A percentile compares a stretch with the other conserved stretches of the same genome.
phyloP scores from a whole-genome alignment of 2,113 vertebrate species.

The Malurus alboscapulatus region DNA sequence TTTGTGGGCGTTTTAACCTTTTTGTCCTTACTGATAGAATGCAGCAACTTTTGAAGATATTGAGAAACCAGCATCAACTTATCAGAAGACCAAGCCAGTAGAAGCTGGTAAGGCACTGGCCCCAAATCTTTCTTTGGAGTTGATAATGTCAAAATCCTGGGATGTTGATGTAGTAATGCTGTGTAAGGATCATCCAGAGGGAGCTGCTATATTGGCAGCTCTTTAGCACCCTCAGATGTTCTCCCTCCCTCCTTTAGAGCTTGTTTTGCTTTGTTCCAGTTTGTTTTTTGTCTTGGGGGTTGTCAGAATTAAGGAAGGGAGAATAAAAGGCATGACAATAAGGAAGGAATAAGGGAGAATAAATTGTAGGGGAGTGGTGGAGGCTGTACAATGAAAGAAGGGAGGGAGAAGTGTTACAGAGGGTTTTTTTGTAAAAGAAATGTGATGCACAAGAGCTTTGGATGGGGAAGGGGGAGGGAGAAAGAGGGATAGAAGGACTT shows the following conservation, averaged over 20 bases:
- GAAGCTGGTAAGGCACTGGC: conserved; percentile 82
- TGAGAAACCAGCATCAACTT: conserved; percentile 78
- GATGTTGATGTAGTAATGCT: not conserved
- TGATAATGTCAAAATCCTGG: not conserved
- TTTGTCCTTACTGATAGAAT: conserved; percentile 68
- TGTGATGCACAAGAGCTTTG: not conserved
- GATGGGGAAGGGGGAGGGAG: not conserved
- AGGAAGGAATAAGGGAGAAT: not conserved
- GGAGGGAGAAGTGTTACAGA: not conserved
- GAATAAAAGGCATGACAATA: not conserved
- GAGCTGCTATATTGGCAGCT: not conserved
- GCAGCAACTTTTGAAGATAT: conserved; percentile 91
- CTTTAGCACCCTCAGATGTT: not conserved
- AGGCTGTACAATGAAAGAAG: not conserved
- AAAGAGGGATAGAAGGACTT: not conserved
- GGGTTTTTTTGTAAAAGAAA: not conserved
- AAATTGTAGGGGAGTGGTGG: not conserved
- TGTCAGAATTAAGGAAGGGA: not conserved
- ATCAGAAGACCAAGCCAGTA: conserved; percentile 90
- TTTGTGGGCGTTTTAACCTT: not conserved
- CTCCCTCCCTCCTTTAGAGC: not conserved
- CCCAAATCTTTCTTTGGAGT: not conserved
- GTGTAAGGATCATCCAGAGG: not conserved
- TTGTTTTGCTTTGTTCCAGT: not conserved
- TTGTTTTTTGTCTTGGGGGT: not conserved